These are phyloP conservation scores for Glaucidium brasilianum DNA, from an alignment of 2,113 vertebrate species.

Conservation along the genomic window DNA sequence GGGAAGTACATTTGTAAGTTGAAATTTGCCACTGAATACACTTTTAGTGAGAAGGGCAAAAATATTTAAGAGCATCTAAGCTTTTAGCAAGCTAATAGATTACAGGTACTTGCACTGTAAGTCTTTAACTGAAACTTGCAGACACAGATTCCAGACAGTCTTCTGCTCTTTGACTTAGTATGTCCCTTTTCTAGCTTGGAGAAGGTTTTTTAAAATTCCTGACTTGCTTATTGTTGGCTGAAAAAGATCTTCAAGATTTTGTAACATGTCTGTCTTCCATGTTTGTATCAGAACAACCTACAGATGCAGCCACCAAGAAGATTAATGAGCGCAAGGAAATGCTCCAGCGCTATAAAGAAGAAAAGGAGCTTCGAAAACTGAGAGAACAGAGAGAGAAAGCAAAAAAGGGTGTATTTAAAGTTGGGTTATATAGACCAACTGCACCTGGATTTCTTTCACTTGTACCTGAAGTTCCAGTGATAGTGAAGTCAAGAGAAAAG, in stretches of 20 bases:
- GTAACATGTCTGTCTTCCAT: accelerated
- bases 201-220: not conserved
- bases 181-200: not conserved
- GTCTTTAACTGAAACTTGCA: not conserved
- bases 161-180: not conserved
- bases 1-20: not conserved
- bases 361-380: slow-evolving; percentile 85
- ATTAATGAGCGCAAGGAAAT: slow-evolving; percentile 78
- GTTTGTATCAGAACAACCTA: not conserved
- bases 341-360: slow-evolving; percentile 89
- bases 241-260: not conserved
- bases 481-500: slow-evolving; percentile 73
- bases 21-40: not conserved
- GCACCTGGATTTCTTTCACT: slow-evolving; percentile 1
- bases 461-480: slow-evolving; percentile 16
- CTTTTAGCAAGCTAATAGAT: not conserved
- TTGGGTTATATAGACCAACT: slow-evolving; percentile 82
- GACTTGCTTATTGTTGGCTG: not conserved
- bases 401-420: slow-evolving; percentile 84
- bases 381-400: slow-evolving; percentile 84
- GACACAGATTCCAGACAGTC: not conserved
- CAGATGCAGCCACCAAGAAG: not conserved
- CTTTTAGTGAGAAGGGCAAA: not conserved
- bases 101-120: not conserved
- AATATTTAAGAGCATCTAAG: not conserved